Evolutionary conservation across 2,888 invertebrate genomes (phyloP), one percentile per base, ranked within the genome.

Genomic region (Epinotia demarniana): DNA sequence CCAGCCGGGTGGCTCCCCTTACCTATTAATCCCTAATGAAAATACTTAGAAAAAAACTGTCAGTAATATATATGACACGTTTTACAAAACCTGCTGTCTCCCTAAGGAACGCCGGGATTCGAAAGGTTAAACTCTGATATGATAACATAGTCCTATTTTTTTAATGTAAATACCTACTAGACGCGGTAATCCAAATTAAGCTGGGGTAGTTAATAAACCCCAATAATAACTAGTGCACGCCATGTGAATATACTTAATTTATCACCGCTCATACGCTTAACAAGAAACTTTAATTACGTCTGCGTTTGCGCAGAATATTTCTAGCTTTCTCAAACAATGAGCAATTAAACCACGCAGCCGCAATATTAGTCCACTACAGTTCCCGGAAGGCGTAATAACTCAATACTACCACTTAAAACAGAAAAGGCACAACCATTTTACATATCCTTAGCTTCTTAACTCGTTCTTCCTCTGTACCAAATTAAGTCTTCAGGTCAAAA

Each of bases 341-440:
- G 75, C 75, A 75, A 75, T 75, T 75, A 75, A 75, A 70, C 62
- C 55, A 58, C 70, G 64, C 75, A 75, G 70, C 60, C 75, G 70
- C 75, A 70, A 60, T 75, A 75, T 75, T 71, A 64, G 75, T 75
- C 70, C 70, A 71, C 64, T 75, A 60, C 61, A 39, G 68, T 73
- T 73, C 73, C 64, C 64, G 75, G 70, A 64, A 75, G 70, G 63
- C 74, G 61, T 75, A 75, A 75, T 71, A 75, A 75, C 75, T 75
- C 75, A 75, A 75, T 69, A 69, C 16, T 23, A 16, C n/a, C 2
- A 6, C 69, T 60, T 23, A 46, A 46, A 60, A 69, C 58, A 23
- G 23, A 16, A 69, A 69, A 23, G 23, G 16, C 58, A 46, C 23
- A 69, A 43, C 43, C 13, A 58, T 43, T 23, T 6, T 9, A 19